Base-by-base conservation (phyloP, 1,140 invertebrate genomes). In the Procambarus clarkii region DNA sequence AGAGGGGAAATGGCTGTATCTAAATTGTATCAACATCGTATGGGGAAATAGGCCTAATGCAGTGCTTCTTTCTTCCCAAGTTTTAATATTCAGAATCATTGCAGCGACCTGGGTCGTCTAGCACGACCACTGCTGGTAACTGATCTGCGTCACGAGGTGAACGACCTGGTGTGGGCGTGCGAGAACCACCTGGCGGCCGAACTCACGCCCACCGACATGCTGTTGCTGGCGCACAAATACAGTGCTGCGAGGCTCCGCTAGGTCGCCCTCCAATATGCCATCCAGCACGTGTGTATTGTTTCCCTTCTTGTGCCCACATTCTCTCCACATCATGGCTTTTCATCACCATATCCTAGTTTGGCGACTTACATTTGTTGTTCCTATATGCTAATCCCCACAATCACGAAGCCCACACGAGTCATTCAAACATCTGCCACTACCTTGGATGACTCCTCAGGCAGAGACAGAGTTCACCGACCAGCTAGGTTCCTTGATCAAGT, bases 211-310 rank as follows among this genome's bases (percentile, higher is more conserved):
- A 60, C 80, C 3, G 50, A 82, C 50, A 58, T 21, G 34, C 80
- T 82, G 11, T n/a, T 58, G 80, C 80, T 82, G 80, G 80, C 80
- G 50, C 50, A 82, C 80, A 82, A 82, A 24, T 82, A 82, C n/a
- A n/a, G 50, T 9, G n/a, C 80, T 7, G 21, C 24, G 9, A 44
- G 46, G 11, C 80, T 82, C 50, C 50, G 7, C 8, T 2, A 54
- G 7, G 80, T 54, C 21, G 15, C 80, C 24, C 50, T 82, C 18
- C 50, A 82, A 54, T 82, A 82, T 34, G 80, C 80, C 8, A 9
- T 82, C 50, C 11, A n/a, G 34, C 80, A 50, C 21, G 78, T 80
- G 54, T 9, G 76, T 64, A 3, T 11, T n/a, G n/a, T n/a, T n/a
- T n/a, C n/a, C n/a, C 15, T 0, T 64, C 8, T 64, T 54, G 2